Base-by-base conservation (phyloP, 2,888 invertebrate genomes). In the Xestia xanthographa region DNA sequence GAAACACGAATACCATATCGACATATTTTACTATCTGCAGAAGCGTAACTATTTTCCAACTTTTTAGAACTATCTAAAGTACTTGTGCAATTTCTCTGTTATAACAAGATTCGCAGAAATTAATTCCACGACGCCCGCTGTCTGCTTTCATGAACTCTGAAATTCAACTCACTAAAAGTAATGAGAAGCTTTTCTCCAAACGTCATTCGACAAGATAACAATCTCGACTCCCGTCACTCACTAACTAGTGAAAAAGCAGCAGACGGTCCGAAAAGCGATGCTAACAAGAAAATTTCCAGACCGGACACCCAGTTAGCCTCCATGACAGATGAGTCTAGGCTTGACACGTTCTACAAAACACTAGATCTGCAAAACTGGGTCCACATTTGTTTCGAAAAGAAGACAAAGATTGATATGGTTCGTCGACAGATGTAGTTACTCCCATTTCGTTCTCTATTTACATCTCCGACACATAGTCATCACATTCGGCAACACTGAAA, bases 341-440 rank as follows among this genome's bases (percentile, higher is more conserved):
- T 76, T 83, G 85, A 82, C 72, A 69, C 58, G 68, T 63, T 60
- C 66, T 62, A 65, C 77, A 72, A 76, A 82, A 82, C 82, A 86
- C 87, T 83, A 78, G 14, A 73, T 73, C 80, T 84, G 85, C 82
- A 84, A 90, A 90, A 88, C 71, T 87, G 82, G 90, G 88, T 85
- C 88, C 85, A 71, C 86, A 86, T 89, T 84, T 79, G 77, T 84
- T 73, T 71, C n/a, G 63, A 60, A 58, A 72, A 62, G 66, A 45
- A 53, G 41, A 43, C 17, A 41, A 43, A 48, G 43, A 68, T 71
- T 65, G 48, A 83, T 71, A 71, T 73, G n/a, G 29, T 70, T 70
- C 45, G 8, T 5, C 34, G 63, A 53, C 45, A 34, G 41, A 6
- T 81, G 1, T 41, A n/a, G 53, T 56, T 41, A 66, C 34, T 69